phyloP scores from a whole-genome alignment of 1,140 invertebrate species.

The Holotrichia oblita region DNA sequence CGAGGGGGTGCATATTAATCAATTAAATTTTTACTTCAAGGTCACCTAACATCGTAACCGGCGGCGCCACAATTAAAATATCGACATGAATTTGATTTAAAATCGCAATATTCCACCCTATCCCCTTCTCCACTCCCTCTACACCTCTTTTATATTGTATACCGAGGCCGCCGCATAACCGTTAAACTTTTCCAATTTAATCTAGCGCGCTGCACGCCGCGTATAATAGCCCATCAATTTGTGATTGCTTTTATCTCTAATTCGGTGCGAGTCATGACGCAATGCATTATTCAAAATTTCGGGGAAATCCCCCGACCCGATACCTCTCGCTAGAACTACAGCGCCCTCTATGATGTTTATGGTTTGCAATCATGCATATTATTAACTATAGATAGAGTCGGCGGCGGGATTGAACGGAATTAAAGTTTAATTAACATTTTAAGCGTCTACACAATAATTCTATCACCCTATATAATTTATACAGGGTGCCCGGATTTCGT shows the following conservation, averaged over 20 bases:
- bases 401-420: background rate
- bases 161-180: conserved; percentile 40
- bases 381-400: background rate
- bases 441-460: background rate
- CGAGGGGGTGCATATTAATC: no score
- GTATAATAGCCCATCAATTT: conserved; percentile 46
- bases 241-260: conserved; percentile 45
- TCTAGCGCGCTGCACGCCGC: conserved; percentile 41
- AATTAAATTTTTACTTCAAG: no score
- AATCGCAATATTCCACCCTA: background rate
- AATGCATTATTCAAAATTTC: conserved; percentile 43
- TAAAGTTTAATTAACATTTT: conserved; percentile 36
- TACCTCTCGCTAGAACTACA: background rate
- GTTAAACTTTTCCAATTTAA: conserved; percentile 47
- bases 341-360: conserved; percentile 41
- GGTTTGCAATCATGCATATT: conserved; percentile 41
- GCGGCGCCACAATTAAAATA: background rate
- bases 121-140: background rate
- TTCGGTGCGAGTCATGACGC: conserved; percentile 39
- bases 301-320: background rate
- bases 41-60: background rate
- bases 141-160: background rate
- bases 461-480: no score
- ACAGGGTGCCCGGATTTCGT: no score
- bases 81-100: conserved; percentile 24